Evolutionary conservation across 2,888 invertebrate genomes (phyloP).

Genomic region (Carabus problematicus): DNA sequence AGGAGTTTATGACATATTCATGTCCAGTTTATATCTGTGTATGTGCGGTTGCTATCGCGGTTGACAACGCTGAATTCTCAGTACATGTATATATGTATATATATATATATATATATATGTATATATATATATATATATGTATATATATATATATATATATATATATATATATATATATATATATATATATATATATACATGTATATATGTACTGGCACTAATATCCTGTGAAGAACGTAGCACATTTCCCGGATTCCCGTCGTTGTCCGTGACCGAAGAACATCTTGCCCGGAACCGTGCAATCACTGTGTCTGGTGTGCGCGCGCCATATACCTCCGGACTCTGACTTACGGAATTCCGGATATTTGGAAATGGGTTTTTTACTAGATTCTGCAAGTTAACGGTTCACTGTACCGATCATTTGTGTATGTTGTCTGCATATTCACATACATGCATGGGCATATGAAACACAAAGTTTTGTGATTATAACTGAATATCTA

Average conservation of each 20-base stretch:
- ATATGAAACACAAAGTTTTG: no score
- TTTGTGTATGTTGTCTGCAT: no score
- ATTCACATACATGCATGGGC: no score
- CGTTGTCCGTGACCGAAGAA: constrained; percentile 21
- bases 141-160: constrained; percentile 1
- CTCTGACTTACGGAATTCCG: no score
- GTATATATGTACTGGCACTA: constrained; percentile 6
- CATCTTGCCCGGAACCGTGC: constrained; percentile 32
- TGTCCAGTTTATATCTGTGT: no score
- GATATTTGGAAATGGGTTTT: no score
- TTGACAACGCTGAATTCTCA: no score
- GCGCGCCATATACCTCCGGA: not conserved
- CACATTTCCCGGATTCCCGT: constrained; percentile 30
- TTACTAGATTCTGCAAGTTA: no score
- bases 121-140: constrained; percentile 8
- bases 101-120: constrained; percentile 6
- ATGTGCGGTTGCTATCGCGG: no score
- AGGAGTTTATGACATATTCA: no score
- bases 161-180: not conserved
- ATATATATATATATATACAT: not conserved
- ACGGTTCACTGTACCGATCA: no score
- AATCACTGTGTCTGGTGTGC: constrained; percentile 31
- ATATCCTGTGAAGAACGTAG: constrained; percentile 19
- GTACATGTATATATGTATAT: not conserved
- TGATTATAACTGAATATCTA: no score